Evolutionary conservation across 1,140 invertebrate species (phyloP).

Genomic region (Diachasmimorpha longicaudata): DNA sequence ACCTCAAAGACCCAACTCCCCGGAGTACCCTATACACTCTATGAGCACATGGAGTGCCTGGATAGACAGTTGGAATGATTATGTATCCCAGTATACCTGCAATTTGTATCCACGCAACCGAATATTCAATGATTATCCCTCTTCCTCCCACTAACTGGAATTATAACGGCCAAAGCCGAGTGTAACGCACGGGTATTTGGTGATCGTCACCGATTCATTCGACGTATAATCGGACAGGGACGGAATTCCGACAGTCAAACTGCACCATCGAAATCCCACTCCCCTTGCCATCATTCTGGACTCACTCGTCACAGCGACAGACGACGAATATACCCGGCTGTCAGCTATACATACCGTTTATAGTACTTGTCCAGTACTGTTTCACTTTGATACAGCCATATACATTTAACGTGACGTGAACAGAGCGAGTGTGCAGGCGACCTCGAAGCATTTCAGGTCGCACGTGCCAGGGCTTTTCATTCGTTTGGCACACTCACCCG

Average conservation of each 20-base stretch:
- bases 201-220: not conserved
- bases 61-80: not conserved
- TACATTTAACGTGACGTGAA: constrained; percentile 5
- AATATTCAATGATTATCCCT: not conserved
- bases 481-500: not conserved
- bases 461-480: constrained; percentile 9
- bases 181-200: not conserved
- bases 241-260: not conserved
- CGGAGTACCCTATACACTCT: not conserved
- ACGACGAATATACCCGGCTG: not conserved
- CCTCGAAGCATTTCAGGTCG: constrained; percentile 9
- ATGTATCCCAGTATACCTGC: not conserved
- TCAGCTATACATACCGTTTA: not conserved
- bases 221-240: not conserved
- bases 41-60: not conserved
- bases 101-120: not conserved
- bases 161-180: not conserved
- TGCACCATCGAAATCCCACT: not conserved
- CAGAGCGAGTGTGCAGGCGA: not conserved
- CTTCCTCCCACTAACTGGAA: not conserved
- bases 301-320: not conserved
- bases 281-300: not conserved
- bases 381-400: constrained; percentile 2
- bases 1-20: not conserved
- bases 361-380: not conserved